phyloP scores from a whole-genome alignment of 2,888 invertebrate genomes.

The Agrotis exclamationis region DNA sequence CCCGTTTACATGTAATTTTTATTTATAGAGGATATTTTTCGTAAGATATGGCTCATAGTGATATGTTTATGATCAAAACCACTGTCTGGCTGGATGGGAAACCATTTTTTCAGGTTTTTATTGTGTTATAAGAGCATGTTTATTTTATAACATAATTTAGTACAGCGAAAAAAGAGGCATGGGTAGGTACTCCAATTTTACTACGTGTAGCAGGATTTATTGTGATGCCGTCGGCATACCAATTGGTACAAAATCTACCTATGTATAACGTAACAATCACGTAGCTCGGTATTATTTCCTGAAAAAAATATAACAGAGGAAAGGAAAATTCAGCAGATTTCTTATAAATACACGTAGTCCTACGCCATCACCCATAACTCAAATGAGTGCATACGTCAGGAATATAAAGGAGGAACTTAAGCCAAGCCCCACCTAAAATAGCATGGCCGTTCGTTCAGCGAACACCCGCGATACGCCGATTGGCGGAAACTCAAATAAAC shows the following conservation, averaged over 20 bases:
- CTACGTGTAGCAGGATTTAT: conserved; percentile 34
- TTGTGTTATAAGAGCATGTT: conserved; percentile 32
- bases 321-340: conserved; percentile 81
- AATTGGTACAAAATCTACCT: conserved; percentile 30
- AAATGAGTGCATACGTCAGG: conserved; percentile 89
- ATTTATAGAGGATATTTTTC: conserved; percentile 34
- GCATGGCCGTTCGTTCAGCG: conserved; percentile 84
- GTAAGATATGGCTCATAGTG: conserved; percentile 35
- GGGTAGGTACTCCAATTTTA: conserved; percentile 24
- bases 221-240: conserved; percentile 38
- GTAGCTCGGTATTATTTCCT: conserved; percentile 73
- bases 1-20: conserved; percentile 19
- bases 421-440: conserved; percentile 86
- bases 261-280: conserved; percentile 64
- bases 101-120: conserved; percentile 41
- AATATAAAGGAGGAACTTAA: conserved; percentile 89
- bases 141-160: conserved; percentile 53
- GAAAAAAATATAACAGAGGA: conserved; percentile 74
- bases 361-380: conserved; percentile 88
- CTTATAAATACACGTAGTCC: conserved; percentile 84
- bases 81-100: conserved; percentile 25
- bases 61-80: conserved; percentile 52
- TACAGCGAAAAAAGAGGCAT: conserved; percentile 18
- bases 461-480: conserved; percentile 77
- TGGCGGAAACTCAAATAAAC: conserved; percentile 82